Conservation (phyloP, 2,888 invertebrate species). For the Netelia melanura region DNA sequence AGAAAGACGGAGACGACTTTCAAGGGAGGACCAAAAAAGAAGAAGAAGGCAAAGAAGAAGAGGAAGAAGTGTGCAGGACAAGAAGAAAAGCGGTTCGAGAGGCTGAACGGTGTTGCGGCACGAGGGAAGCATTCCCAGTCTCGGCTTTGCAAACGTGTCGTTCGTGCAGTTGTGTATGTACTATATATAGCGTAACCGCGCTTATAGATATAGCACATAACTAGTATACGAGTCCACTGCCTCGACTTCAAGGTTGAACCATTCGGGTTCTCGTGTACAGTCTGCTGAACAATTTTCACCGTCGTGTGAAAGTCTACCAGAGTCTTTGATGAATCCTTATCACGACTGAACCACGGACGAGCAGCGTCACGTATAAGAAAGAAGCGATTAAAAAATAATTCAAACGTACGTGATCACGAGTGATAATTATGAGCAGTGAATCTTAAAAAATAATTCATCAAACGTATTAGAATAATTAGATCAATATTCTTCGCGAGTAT, state of each 20-base stretch:
- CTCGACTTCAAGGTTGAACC: constrained; percentile 61
- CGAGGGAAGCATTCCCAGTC: constrained; percentile 43
- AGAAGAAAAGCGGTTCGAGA: constrained; percentile 53
- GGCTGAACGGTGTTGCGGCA: constrained; percentile 41
- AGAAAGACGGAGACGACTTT: constrained; percentile 4
- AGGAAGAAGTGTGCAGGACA: constrained; percentile 24
- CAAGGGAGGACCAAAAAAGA: constrained; percentile 28
- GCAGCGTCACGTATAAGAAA: neutral
- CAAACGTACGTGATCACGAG: too few relatives aligned
- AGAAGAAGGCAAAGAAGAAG: constrained; percentile 41
- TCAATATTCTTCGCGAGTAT: too few relatives aligned
- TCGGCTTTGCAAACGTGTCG: constrained; percentile 50
- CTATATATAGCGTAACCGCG: constrained; percentile 28
- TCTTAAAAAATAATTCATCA: too few relatives aligned
- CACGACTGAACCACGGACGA: neutral
- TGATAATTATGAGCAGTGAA: too few relatives aligned
- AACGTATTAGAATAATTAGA: too few relatives aligned
- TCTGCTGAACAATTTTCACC: constrained; percentile 58
- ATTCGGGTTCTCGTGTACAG: constrained; percentile 65
- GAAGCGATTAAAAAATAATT: neutral
- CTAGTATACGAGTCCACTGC: constrained; percentile 44
- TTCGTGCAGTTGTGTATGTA: constrained; percentile 20
- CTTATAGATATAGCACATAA: constrained; percentile 47
- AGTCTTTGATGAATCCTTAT: neutral
- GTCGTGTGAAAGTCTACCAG: neutral